These are phyloP conservation scores for Lutjanus argentimaculatus DNA, from an alignment of 2,797 vertebrate species.

Conservation along the genomic window DNA sequence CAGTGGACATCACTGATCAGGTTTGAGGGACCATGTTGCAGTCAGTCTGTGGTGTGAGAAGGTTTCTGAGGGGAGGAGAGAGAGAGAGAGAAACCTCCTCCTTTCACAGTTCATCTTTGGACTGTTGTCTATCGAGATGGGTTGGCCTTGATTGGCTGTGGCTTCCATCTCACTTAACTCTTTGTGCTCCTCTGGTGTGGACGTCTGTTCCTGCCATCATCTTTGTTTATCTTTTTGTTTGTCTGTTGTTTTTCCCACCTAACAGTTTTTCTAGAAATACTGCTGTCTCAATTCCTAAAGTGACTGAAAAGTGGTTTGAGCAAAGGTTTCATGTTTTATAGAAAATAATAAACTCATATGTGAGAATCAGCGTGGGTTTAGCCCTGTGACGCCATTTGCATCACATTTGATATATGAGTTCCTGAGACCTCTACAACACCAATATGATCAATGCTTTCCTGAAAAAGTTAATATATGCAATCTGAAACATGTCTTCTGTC, in stretches of 20 bases:
- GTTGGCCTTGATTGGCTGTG: slow-evolving; percentile 62
- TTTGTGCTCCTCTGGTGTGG: slow-evolving; percentile 49
- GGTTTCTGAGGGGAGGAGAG: slow-evolving; percentile 31
- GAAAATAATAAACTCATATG: too few species aligned
- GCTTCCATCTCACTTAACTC: slow-evolving; percentile 66
- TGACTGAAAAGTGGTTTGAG: too few species aligned
- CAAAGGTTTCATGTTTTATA: too few species aligned
- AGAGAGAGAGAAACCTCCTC: slow-evolving; percentile 52
- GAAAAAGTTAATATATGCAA: too few species aligned
- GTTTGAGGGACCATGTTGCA: slow-evolving; percentile 18
- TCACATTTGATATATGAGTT: too few species aligned
- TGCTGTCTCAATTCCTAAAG: too few species aligned
- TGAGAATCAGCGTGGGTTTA: too few species aligned
- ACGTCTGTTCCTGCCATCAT: slow-evolving; percentile 19
- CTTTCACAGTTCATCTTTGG: slow-evolving; percentile 53
- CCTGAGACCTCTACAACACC: too few species aligned
- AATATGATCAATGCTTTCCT: too few species aligned
- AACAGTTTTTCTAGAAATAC: not conserved
- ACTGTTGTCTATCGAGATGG: slow-evolving; percentile 41
- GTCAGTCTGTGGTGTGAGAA: slow-evolving; percentile 28
- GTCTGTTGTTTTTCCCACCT: not conserved
- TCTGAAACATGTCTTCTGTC: too few species aligned
- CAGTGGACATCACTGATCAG: slow-evolving; percentile 39
- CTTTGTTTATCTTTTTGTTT: not conserved
- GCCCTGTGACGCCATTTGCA: too few species aligned